Evolutionary conservation across 2,113 vertebrate genomes (phyloP), one percentile per base, ranked within the genome.

Genomic region (Mormyrus lacerda): DNA sequence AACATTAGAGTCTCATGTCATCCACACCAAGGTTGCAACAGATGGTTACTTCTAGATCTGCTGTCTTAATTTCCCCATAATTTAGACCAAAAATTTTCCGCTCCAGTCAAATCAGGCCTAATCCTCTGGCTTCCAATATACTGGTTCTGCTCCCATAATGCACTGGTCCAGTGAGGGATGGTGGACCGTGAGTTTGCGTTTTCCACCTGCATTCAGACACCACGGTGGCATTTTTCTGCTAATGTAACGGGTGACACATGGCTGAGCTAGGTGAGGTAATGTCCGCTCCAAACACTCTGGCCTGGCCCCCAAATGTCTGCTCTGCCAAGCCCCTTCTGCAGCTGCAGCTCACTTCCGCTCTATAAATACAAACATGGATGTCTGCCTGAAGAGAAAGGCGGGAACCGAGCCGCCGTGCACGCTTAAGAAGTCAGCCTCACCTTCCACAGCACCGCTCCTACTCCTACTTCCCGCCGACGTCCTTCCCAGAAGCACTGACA

Each of bases 371-470:
- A 31, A 55, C 13, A 55, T n/a, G 4, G 11, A 83, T 10, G 3
- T 21, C 42, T 35, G 50, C 79, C 31, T 47, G 31, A 13, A 19
- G 21, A 19, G 35, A 4, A 76, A 0, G 73, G 4, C 3, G 31
- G 35, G 35, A 42, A 4, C 4, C 4, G 69, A 42, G 69, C 31
- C 27, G 1, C 4, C 0, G 15, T 45, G 21, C 11, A 21, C 17
- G 13, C 24, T 42, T 53, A 24, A 39, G 11, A 15, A 21, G 53
- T 84, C 24, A 13, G 8, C 35, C 95, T 95, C 91, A 97, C 94
- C 95, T 93, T 94, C 95, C 91, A 94, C 24, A 42, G 92, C 42
- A 2, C 96, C 94, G 89, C 79, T 39, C 73, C 91, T 91, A 65
- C 13, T 8, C 86, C 88, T 91, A 69, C 11, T 61, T 79, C 50